Evolutionary conservation across 2,888 invertebrate species (phyloP).

Genomic region (Bedellia somnulentella): DNA sequence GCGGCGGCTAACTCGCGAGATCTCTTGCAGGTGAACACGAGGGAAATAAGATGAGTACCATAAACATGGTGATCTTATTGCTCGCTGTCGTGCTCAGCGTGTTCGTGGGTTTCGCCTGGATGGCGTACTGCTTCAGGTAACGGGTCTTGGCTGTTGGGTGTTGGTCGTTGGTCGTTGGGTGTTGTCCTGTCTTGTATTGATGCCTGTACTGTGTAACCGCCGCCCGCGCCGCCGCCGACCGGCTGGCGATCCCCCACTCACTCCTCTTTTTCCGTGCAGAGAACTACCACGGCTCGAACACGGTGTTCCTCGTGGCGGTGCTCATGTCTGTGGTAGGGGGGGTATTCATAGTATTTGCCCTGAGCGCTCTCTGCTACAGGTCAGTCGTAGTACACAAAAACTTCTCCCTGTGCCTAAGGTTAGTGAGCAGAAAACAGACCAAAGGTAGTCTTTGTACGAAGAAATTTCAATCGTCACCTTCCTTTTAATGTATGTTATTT

Average conservation of each 20-base stretch:
- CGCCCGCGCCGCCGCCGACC: conserved; percentile 10
- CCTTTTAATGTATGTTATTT: conserved; percentile 61
- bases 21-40: conserved; percentile 72
- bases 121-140: conserved; percentile 95
- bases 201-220: conserved; percentile 9
- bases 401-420: conserved; percentile 98
- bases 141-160: conserved; percentile 47
- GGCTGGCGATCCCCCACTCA: conserved; percentile 25
- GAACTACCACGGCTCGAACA: conserved; percentile 97
- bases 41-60: conserved; percentile 84
- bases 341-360: conserved; percentile 98
- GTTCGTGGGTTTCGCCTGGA: conserved; percentile 94
- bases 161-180: conserved; percentile 35
- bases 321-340: conserved; percentile 99
- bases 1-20: conserved; percentile 56
- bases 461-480: conserved; percentile 61
- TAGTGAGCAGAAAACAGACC: conserved; percentile 88
- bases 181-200: conserved; percentile 9
- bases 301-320: conserved; percentile 95
- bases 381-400: conserved; percentile 99
- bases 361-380: conserved; percentile 99
- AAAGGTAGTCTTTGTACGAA: conserved; percentile 66
- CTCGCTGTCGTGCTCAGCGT: conserved; percentile 89
- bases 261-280: conserved; percentile 67
- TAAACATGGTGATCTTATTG: conserved; percentile 90